Percentiles rank a stretch among this genome's conserved stretches.
These are phyloP conservation scores for Diloba caeruleocephala DNA, from an alignment of 2,888 invertebrate species.

Conservation along the genomic window DNA sequence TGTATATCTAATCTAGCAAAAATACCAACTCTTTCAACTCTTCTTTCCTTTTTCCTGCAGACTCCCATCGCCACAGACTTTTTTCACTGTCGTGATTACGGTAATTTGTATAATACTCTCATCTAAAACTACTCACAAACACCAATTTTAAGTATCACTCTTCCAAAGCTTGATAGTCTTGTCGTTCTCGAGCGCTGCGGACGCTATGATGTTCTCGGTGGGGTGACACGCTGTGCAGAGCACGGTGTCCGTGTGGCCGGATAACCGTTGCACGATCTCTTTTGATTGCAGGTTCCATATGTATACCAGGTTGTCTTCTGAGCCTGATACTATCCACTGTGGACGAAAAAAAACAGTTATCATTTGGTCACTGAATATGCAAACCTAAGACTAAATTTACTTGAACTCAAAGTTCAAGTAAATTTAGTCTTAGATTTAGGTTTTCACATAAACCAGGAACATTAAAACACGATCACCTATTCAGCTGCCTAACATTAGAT, in stretches of 20 bases:
- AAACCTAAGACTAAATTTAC: too few relatives aligned
- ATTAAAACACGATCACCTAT: too few relatives aligned
- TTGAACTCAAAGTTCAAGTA: too few relatives aligned
- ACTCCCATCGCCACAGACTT: too few relatives aligned
- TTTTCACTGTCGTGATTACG: too few relatives aligned
- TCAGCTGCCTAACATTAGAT: too few relatives aligned
- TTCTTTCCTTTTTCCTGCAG: too few relatives aligned
- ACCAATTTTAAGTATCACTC: conserved; percentile 94
- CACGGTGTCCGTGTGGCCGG: conserved; percentile 98
- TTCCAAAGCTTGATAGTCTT: conserved; percentile 99
- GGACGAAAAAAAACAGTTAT: conserved; percentile 53
- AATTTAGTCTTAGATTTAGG: too few relatives aligned
- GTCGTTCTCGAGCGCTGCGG: conserved; percentile 99
- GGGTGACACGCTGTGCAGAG: conserved; percentile 99
- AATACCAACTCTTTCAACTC: too few relatives aligned
- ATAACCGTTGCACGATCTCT: conserved; percentile 99
- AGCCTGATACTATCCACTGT: conserved; percentile 99
- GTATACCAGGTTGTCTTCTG: conserved; percentile 99
- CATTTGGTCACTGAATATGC: background rate
- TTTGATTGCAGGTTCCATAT: conserved; percentile 99
- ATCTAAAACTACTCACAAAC: conserved; percentile 55
- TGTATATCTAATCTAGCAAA: too few relatives aligned
- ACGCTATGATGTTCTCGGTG: conserved; percentile 99
- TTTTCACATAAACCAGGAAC: too few relatives aligned
- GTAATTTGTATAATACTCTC: too few relatives aligned